Evolutionary conservation across 92 coral and sea anemone species (phyloP).

Genomic region (Micromussa lordhowensis): DNA sequence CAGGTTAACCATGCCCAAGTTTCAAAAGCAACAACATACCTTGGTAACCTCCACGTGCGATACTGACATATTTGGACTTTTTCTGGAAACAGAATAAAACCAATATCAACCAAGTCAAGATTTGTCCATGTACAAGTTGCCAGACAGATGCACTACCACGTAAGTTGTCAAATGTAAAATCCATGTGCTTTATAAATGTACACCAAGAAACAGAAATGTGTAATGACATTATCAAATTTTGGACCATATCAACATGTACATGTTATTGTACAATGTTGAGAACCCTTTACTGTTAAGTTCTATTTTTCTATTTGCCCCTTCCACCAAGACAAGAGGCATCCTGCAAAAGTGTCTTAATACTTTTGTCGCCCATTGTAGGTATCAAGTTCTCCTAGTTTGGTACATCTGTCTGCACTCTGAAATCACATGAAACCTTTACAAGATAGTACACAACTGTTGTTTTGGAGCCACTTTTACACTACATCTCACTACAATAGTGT

Average conservation of each 20-base stretch:
- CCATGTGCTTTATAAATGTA: too few relatives aligned
- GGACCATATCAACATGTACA: too few relatives aligned
- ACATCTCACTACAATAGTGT: neutral
- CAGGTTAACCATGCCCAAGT: neutral
- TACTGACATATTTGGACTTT: conserved; percentile 92
- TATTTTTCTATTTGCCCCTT: too few relatives aligned
- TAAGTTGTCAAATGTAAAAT: neutral
- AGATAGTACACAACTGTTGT: neutral
- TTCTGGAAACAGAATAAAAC: conserved; percentile 67
- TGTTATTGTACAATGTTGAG: too few relatives aligned
- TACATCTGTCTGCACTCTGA: neutral
- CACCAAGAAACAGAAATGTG: too few relatives aligned
- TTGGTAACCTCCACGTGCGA: conserved; percentile 93
- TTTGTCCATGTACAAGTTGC: neutral
- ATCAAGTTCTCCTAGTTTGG: neutral
- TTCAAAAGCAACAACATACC: conserved; percentile 51
- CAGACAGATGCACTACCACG: neutral
- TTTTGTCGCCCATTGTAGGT: neutral
- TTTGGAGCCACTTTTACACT: neutral
- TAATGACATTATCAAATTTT: too few relatives aligned
- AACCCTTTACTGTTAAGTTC: too few relatives aligned
- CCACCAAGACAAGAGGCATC: too few relatives aligned
- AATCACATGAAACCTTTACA: neutral
- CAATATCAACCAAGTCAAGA: neutral
- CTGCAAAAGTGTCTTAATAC: too few relatives aligned